phyloP scores from a whole-genome alignment of 1,140 invertebrate species.

The Thaumatotibia leucotreta region DNA sequence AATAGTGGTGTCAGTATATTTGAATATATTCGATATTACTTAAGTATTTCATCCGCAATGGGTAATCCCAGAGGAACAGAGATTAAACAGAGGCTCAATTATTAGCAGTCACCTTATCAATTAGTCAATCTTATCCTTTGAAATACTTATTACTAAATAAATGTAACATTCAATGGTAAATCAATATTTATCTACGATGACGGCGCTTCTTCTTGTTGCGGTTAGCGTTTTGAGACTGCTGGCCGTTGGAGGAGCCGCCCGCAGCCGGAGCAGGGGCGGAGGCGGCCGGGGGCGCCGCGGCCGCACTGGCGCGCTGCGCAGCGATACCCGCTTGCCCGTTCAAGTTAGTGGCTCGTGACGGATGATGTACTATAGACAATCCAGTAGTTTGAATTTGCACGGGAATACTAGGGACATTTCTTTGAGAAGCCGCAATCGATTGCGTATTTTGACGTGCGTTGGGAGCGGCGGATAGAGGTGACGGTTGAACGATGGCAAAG shows the following conservation, averaged over 20 bases:
- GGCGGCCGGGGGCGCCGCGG: conserved; percentile 17
- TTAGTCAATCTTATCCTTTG: conserved; percentile 18
- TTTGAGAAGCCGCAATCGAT: not conserved
- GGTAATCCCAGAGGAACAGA: conserved; percentile 39
- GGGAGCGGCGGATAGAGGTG: not conserved
- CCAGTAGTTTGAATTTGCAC: conserved; percentile 12
- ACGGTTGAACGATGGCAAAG: not conserved
- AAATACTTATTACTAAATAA: conserved; percentile 23
- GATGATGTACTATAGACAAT: conserved; percentile 15
- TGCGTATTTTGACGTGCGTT: not conserved
- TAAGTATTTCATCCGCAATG: conserved; percentile 2
- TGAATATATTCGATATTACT: conserved; percentile 16
- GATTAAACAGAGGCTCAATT: conserved; percentile 41
- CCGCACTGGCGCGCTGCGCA: not conserved
- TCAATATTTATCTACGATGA: conserved; percentile 46
- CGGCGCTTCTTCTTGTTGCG: conserved; percentile 55
- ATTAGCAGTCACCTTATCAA: conserved; percentile 27
- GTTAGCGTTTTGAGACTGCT: conserved; percentile 28
- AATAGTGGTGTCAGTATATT: conserved; percentile 47
- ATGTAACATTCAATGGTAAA: conserved; percentile 21
- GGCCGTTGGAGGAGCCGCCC: conserved; percentile 27
- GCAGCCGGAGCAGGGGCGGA: not conserved
- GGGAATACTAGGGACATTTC: not conserved
- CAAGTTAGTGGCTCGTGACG: not conserved
- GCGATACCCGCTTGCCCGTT: not conserved